Evolutionary conservation across 2,888 invertebrate species (phyloP).

Genomic region (Kuschelorhynchus macadamiae): DNA sequence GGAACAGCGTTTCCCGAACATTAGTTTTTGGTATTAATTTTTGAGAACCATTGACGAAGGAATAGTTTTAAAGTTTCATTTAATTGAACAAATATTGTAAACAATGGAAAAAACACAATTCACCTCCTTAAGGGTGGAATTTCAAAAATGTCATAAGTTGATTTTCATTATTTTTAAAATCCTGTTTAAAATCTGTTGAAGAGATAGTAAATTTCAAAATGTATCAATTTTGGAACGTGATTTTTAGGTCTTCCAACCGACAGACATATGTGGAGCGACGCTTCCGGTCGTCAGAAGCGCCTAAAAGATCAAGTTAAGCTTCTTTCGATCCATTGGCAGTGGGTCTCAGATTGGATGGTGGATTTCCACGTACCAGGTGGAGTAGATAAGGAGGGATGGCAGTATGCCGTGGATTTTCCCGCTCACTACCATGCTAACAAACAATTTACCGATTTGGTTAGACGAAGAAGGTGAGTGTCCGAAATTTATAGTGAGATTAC

Average conservation of each 20-base stretch:
- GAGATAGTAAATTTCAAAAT: too few species aligned
- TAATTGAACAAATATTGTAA: too few species aligned
- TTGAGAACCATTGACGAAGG: too few species aligned
- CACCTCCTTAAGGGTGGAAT: too few species aligned
- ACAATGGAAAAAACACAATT: too few species aligned
- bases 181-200: too few species aligned
- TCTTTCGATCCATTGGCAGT: slow-evolving; percentile 90
- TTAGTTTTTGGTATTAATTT: too few species aligned
- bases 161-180: too few species aligned
- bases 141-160: too few species aligned
- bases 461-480: slow-evolving; percentile 65
- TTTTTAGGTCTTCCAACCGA: slow-evolving; percentile 89
- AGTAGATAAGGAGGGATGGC: slow-evolving; percentile 94
- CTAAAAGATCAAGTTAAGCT: slow-evolving; percentile 90
- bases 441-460: slow-evolving; percentile 90
- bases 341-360: slow-evolving; percentile 94
- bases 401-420: slow-evolving; percentile 94
- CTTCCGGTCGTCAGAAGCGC: slow-evolving; percentile 85
- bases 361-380: slow-evolving; percentile 92
- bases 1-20: too few species aligned
- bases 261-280: slow-evolving; percentile 93
- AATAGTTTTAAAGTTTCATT: too few species aligned
- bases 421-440: slow-evolving; percentile 88
- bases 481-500: background rate
- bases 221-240: too few species aligned